phyloP scores from a whole-genome alignment of 1,140 invertebrate species.

The Scaptomyza hsui region DNA sequence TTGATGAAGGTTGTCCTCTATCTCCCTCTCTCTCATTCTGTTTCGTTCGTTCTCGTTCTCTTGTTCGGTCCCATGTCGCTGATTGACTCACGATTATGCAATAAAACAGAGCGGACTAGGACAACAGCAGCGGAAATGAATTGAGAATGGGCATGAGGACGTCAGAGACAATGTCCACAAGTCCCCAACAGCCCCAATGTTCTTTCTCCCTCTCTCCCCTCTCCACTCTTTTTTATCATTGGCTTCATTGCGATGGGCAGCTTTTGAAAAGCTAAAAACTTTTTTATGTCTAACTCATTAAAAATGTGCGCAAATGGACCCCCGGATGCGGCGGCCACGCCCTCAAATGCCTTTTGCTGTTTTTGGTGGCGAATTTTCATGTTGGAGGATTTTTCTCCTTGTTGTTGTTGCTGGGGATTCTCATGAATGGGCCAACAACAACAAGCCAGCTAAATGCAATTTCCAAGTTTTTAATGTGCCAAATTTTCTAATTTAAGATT shows the following conservation, averaged over 20 bases:
- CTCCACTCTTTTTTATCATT: slow-evolving; percentile 26
- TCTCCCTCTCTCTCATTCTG: neutral
- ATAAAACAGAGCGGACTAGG: slow-evolving; percentile 72
- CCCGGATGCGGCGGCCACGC: slow-evolving; percentile 36
- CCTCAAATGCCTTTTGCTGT: slow-evolving; percentile 46
- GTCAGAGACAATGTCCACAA: neutral
- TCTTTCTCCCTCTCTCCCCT: neutral
- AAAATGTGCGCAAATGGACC: slow-evolving; percentile 79
- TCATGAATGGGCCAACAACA: slow-evolving; percentile 30
- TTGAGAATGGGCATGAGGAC: slow-evolving; percentile 3
- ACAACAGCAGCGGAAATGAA: slow-evolving; percentile 50
- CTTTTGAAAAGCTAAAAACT: slow-evolving; percentile 77
- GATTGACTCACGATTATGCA: slow-evolving; percentile 82
- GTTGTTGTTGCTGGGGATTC: too few relatives aligned
- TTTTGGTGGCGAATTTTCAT: slow-evolving; percentile 6
- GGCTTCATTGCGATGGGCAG: slow-evolving; percentile 72
- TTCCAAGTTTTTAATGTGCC: slow-evolving; percentile 82
- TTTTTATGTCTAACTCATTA: slow-evolving; percentile 83
- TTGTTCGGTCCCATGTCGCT: slow-evolving; percentile 36
- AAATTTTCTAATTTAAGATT: slow-evolving; percentile 83
- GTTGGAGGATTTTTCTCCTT: too few relatives aligned
- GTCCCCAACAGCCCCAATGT: neutral
- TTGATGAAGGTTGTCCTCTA: slow-evolving; percentile 67
- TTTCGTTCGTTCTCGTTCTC: neutral
- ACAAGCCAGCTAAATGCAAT: slow-evolving; percentile 70